These are phyloP conservation scores for Cantharis rufa DNA, from an alignment of 2,888 invertebrate species.

Conservation along the genomic window DNA sequence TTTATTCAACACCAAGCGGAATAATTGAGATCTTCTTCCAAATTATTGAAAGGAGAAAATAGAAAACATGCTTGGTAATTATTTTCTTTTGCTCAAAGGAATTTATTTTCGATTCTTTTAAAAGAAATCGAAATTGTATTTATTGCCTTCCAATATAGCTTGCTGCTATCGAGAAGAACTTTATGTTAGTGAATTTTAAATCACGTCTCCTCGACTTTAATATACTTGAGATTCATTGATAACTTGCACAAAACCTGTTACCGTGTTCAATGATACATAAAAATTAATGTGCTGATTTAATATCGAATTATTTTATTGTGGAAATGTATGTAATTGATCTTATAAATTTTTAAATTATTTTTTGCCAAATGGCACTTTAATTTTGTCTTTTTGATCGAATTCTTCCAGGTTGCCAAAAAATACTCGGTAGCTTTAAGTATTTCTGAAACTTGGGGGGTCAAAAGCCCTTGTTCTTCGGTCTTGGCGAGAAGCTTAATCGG, in stretches of 20 bases:
- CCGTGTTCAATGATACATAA: slow-evolving; percentile 9
- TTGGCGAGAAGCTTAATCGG: too few relatives aligned
- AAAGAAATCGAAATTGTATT: neutral
- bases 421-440: neutral
- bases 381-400: neutral
- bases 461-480: neutral
- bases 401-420: neutral
- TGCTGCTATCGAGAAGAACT: neutral
- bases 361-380: slow-evolving; percentile 4
- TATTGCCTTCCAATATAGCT: neutral
- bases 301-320: slow-evolving; percentile 25
- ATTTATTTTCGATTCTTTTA: neutral
- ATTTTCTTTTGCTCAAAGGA: neutral
- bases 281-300: slow-evolving; percentile 24
- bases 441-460: neutral
- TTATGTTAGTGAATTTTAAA: slow-evolving; percentile 19
- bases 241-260: slow-evolving; percentile 11
- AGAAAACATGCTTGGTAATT: neutral
- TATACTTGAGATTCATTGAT: slow-evolving; percentile 19
- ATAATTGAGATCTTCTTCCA: neutral
- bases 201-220: slow-evolving; percentile 11
- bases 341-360: slow-evolving; percentile 10
- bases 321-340: slow-evolving; percentile 22
- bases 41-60: too few relatives aligned
- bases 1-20: neutral